phyloP scores from a whole-genome alignment of 37 sponge, comb jelly and placozoan genomes.

The Aplysina aerophoba region DNA sequence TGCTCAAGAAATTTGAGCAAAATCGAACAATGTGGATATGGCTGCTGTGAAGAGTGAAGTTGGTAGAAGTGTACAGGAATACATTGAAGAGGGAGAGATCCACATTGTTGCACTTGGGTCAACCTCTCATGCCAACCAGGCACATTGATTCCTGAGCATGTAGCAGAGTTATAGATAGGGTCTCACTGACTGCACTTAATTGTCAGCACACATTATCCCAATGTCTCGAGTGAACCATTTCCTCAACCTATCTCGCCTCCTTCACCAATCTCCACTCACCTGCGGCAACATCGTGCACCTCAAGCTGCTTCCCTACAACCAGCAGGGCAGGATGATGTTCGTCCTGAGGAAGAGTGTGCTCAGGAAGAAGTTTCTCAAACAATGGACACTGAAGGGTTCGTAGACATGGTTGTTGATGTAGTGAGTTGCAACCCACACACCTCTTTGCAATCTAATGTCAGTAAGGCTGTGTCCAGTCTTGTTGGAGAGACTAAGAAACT shows the following conservation, averaged over 20 bases:
- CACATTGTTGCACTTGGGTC: slow-evolving; percentile 24
- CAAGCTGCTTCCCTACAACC: not conserved
- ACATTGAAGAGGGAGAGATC: slow-evolving; percentile 28
- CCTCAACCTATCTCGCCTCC: not conserved
- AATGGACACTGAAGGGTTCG: not conserved
- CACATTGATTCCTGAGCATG: no score
- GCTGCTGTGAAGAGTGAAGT: slow-evolving; percentile 15
- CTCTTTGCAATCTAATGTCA: not conserved
- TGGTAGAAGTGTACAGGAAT: not conserved
- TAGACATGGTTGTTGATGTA: not conserved
- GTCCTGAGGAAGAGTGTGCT: no score
- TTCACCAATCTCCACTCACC: not conserved
- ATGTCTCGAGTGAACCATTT: not conserved
- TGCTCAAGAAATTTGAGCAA: not conserved
- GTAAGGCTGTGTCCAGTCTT: not conserved
- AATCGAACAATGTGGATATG: slow-evolving; percentile 7
- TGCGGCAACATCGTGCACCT: not conserved
- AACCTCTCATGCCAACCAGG: not conserved
- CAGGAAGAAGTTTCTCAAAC: not conserved
- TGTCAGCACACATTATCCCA: no score
- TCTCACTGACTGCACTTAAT: no score
- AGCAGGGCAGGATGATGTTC: not conserved
- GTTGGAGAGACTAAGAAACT: not conserved
- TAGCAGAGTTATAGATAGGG: no score
- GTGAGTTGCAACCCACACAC: not conserved